Conservation (phyloP, 2,113 vertebrate genomes). For the Hippocampus guttulatus region DNA sequence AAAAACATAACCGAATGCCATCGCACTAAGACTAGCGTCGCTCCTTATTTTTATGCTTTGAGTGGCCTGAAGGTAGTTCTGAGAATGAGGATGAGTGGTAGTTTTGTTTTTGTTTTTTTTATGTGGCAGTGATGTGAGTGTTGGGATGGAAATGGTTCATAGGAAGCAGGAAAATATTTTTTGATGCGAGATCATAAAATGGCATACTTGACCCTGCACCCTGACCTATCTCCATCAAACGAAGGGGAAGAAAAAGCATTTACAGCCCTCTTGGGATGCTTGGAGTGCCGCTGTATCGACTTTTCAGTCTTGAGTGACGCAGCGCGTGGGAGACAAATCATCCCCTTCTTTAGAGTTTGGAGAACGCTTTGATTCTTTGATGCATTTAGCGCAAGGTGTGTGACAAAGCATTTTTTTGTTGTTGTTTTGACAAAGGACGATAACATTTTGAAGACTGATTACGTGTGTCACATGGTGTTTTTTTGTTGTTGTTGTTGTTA, state of each 20-base stretch:
- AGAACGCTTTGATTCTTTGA: not conserved
- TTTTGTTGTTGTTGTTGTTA: no score
- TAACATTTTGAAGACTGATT: no score
- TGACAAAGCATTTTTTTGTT: not conserved
- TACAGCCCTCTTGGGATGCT: conserved; percentile 29
- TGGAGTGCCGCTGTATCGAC: not conserved
- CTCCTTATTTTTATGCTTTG: conserved; percentile 17
- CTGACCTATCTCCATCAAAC: conserved; percentile 28
- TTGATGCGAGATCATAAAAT: conserved; percentile 7
- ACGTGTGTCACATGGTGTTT: no score
- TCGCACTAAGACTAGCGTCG: not conserved
- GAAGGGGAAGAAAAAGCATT: not conserved
- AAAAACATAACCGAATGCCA: not conserved
- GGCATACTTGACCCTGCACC: conserved; percentile 16
- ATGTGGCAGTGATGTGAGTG: conserved; percentile 15
- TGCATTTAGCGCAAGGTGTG: not conserved
- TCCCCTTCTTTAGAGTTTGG: not conserved
- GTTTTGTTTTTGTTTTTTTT: conserved; percentile 9
- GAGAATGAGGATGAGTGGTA: conserved; percentile 12
- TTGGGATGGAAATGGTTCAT: conserved; percentile 1
- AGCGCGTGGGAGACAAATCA: not conserved
- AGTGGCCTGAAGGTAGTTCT: not conserved
- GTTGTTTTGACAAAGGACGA: not conserved
- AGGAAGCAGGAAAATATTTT: conserved; percentile 5
- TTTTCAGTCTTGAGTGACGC: conserved; percentile 12